These are phyloP conservation scores for Hirundo rustica DNA, from an alignment of 2,797 vertebrate species.

Conservation along the genomic window DNA sequence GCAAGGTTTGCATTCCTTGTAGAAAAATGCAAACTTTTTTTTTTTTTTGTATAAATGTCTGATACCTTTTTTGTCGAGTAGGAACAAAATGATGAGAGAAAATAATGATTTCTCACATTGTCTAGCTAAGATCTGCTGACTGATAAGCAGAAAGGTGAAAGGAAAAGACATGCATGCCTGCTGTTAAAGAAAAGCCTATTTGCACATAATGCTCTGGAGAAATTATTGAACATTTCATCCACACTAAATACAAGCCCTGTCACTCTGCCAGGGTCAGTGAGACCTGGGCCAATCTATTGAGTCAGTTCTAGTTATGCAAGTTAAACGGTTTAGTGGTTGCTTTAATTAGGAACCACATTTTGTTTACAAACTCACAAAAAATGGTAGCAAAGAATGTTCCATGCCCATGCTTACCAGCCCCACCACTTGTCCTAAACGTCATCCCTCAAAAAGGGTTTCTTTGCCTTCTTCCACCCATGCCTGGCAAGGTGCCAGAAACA, in stretches of 20 bases:
- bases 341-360: constrained; percentile 52
- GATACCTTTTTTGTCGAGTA: background rate
- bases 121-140: constrained; percentile 18
- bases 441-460: background rate
- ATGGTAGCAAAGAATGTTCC: constrained; percentile 13
- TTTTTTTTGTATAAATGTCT: background rate
- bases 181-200: constrained; percentile 64
- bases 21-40: background rate
- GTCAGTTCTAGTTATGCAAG: constrained; percentile 50
- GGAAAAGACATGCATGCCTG: constrained; percentile 64
- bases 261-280: constrained; percentile 64
- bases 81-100: constrained; percentile 23
- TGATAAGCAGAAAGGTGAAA: constrained; percentile 58
- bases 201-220: constrained; percentile 47
- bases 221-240: constrained; percentile 61
- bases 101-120: constrained; percentile 38
- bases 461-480: background rate
- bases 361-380: constrained; percentile 39
- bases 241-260: constrained; percentile 47
- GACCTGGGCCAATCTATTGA: constrained; percentile 52
- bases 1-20: background rate
- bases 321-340: constrained; percentile 57
- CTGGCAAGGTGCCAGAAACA: background rate
- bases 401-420: background rate
- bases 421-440: background rate